Conservation (phyloP, 2,113 vertebrate species). For the Onychostruthus taczanowskii region DNA sequence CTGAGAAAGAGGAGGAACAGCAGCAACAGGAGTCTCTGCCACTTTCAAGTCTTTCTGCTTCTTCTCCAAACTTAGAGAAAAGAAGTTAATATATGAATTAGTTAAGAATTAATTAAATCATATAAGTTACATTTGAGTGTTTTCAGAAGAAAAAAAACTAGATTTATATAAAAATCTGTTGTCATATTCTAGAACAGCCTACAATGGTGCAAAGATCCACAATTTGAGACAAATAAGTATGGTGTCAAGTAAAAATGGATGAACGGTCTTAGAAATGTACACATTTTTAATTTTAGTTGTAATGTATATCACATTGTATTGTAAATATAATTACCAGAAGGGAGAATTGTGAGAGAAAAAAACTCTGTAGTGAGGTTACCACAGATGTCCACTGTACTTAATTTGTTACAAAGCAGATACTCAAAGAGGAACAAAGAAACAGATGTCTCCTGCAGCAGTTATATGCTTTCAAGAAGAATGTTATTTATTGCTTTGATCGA, state of each 20-base stretch:
- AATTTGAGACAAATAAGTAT: neutral
- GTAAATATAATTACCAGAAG: neutral
- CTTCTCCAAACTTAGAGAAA: conserved; percentile 80
- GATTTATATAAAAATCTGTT: neutral
- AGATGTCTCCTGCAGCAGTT: neutral
- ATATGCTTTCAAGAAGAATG: neutral
- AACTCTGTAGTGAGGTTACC: neutral
- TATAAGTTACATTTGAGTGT: neutral
- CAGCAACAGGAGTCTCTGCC: conserved; percentile 68
- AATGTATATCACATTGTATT: neutral
- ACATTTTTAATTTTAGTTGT: neutral
- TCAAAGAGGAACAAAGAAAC: neutral
- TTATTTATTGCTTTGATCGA: neutral
- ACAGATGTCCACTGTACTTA: neutral
- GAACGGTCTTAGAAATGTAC: neutral
- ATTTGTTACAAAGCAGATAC: neutral
- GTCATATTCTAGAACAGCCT: neutral
- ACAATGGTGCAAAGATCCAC: neutral
- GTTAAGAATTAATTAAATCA: neutral
- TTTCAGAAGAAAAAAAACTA: neutral
- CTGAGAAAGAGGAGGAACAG: conserved; percentile 67
- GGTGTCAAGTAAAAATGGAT: neutral
- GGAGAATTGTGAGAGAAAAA: neutral
- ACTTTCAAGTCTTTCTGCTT: conserved; percentile 73
- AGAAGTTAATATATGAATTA: conserved; percentile 32